Conservation (phyloP, 2,888 invertebrate genomes). For the Noctua fimbriata region DNA sequence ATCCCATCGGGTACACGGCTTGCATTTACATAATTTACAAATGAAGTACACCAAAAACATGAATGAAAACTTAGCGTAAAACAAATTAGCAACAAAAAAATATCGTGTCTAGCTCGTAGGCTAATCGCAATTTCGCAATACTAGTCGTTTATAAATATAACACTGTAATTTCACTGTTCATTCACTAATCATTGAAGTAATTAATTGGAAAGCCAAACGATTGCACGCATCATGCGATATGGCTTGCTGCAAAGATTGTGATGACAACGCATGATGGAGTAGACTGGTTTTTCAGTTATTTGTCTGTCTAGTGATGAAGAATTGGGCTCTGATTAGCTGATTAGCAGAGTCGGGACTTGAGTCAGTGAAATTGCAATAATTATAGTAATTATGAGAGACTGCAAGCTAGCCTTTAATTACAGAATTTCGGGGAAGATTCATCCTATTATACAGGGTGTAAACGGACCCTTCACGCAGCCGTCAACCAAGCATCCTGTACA, state of each 20-base stretch:
- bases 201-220: constrained; percentile 54
- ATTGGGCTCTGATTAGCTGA: background rate
- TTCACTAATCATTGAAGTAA: constrained; percentile 19
- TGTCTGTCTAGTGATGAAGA: background rate
- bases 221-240: constrained; percentile 46
- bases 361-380: background rate
- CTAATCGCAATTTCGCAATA: constrained; percentile 56
- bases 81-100: constrained; percentile 35
- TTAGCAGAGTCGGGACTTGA: background rate
- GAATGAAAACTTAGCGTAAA: constrained; percentile 38
- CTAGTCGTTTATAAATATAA: constrained; percentile 48
- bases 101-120: constrained; percentile 35
- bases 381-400: background rate
- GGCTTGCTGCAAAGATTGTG: constrained; percentile 11
- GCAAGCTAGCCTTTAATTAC: background rate
- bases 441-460: background rate
- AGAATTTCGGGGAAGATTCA: background rate
- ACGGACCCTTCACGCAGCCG: too few relatives aligned
- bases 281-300: background rate
- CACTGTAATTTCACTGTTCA: constrained; percentile 53
- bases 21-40: background rate
- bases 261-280: constrained; percentile 36
- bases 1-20: background rate
- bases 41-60: constrained; percentile 9
- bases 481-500: too few relatives aligned